Evolutionary conservation across 2,797 vertebrate species (phyloP), one percentile per base, ranked within the genome.

Genomic region (Lycodopsis pacificus): DNA sequence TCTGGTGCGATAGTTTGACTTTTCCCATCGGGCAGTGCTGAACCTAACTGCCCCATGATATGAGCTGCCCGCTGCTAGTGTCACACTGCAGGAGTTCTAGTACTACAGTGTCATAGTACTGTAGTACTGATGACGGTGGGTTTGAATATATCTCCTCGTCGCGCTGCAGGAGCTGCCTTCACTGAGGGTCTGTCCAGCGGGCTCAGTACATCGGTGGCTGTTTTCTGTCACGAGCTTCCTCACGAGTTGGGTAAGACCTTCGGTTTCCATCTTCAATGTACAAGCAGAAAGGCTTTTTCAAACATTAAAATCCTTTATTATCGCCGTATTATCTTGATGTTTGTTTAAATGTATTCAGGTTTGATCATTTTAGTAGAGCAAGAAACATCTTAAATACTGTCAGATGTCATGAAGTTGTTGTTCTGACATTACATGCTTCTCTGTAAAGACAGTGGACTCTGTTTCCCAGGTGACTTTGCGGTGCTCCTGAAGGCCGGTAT

Each of bases 181-280:
- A 97, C 97, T 1, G 96, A 98, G 89, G 96, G 98, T 14, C 93
- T 99, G 71, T 98, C 98, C 59, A 98, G 98, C 71, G 98, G 98
- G 12, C 95, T 99, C 78, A 99, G 98, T 79, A 99, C 98, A 1
- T 99, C 98, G 19, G 97, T 99, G 58, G 98, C 98, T 9, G 98
- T 99, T 9, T 99, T 99, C 93, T 99, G 98, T 73, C 98, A 99
- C 58, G 98, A 99, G 89, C 93, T 99, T 76, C 98, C 98, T 76
- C 98, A 99, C 62, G 97, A 99, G 71, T 85, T 99, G 62, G 98
- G 98, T 99, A 94, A 97, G 88, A 64, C 3, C 48, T 40, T 44
- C 20, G 22, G 15, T 42, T 1, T 20, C 2, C 13, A 36, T 36
- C 9, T 36, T 36, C 20, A 32, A 32, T 32, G 32, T 30, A 36